Percentiles rank a stretch among this genome's conserved stretches.
phyloP scores from a whole-genome alignment of 2,797 vertebrate genomes.

The Scomberomorus guttatus region DNA sequence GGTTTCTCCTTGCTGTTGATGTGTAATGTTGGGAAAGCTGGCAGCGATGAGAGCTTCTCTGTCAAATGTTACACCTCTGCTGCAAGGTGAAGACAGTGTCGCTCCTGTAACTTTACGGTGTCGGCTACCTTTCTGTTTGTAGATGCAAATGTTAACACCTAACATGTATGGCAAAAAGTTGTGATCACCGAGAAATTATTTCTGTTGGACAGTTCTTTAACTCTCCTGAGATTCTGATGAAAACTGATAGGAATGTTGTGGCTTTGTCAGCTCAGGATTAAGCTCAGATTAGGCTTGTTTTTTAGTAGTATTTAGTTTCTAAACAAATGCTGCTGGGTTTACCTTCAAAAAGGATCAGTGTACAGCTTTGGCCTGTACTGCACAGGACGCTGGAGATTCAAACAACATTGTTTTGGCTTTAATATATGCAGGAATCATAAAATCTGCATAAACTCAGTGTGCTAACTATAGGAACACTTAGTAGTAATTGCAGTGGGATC shows the following conservation, averaged over 20 bases:
- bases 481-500: constrained; percentile 2
- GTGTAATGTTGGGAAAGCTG: constrained; percentile 72
- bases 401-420: neutral
- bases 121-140: neutral
- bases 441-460: constrained; percentile 8
- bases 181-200: neutral
- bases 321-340: neutral
- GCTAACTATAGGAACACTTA: neutral
- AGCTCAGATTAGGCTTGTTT: neutral
- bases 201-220: constrained; percentile 7
- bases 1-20: constrained; percentile 69
- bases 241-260: neutral
- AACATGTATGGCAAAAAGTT: neutral
- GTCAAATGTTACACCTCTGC: constrained; percentile 45
- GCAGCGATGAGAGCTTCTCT: constrained; percentile 61
- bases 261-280: neutral
- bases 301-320: neutral
- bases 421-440: constrained; percentile 15
- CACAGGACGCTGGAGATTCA: neutral
- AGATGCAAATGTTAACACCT: constrained; percentile 15
- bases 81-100: constrained; percentile 22
- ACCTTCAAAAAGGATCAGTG: neutral
- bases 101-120: constrained; percentile 17
- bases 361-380: neutral
- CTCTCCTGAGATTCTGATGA: constrained; percentile 1